Percentiles rank a stretch among this genome's conserved stretches.
These are phyloP conservation scores for Prochilodus magdalenae DNA, from an alignment of 2,113 vertebrate species.

Conservation along the genomic window DNA sequence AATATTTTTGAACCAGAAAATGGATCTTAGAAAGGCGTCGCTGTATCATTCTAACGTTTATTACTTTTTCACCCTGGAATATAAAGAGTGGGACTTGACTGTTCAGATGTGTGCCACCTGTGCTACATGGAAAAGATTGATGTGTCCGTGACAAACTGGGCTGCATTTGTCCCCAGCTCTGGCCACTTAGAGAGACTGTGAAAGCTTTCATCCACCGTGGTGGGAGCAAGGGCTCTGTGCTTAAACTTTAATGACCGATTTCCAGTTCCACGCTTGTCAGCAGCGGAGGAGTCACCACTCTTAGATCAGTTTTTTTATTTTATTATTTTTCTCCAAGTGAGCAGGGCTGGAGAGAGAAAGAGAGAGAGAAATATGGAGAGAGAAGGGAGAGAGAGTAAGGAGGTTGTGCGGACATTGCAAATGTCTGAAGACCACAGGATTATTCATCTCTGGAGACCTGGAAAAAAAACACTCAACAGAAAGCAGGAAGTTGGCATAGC, in stretches of 20 bases:
- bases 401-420: background rate
- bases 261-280: conserved; percentile 22
- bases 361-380: background rate
- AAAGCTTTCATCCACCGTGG: conserved; percentile 21
- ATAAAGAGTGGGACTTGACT: too few relatives aligned
- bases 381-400: background rate
- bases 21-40: background rate
- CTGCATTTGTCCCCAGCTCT: background rate
- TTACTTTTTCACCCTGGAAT: background rate
- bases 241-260: conserved; percentile 39
- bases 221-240: background rate
- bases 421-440: background rate
- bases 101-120: background rate
- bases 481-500: background rate
- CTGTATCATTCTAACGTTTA: background rate
- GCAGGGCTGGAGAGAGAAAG: background rate
- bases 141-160: background rate
- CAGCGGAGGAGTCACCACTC: background rate
- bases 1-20: background rate
- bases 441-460: conserved; percentile 33
- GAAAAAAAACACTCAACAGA: conserved; percentile 22
- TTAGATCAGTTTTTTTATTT: background rate
- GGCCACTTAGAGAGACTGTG: conserved; percentile 24
- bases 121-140: background rate
- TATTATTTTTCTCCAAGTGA: background rate